A percentile compares a stretch with the other conserved stretches of the same genome.
These are phyloP conservation scores for Adineta ricciae DNA, from an alignment of 2,888 invertebrate species.

Conservation along the genomic window DNA sequence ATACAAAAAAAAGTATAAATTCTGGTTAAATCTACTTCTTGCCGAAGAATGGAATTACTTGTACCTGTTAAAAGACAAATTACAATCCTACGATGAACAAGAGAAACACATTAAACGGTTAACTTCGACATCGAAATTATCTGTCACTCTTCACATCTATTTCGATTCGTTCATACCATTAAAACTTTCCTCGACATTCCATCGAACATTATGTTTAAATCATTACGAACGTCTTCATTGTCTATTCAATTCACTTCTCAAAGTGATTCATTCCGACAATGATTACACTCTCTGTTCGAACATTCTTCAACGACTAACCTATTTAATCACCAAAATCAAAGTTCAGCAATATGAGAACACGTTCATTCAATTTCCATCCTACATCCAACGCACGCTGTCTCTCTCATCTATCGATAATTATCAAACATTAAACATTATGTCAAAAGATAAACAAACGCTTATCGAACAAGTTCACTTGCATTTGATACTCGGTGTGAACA, in stretches of 20 bases:
- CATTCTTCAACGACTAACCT: neutral
- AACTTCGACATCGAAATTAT: neutral
- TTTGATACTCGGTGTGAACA: neutral
- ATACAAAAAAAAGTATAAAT: slow-evolving; percentile 7
- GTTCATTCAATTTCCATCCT: neutral
- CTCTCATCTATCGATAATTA: neutral
- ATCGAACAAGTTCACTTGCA: neutral
- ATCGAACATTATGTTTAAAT: neutral
- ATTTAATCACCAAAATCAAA: neutral
- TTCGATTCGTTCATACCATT: neutral
- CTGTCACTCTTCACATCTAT: neutral
- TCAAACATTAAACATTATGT: neutral
- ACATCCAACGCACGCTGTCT: neutral
- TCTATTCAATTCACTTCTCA: neutral
- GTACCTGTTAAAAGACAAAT: slow-evolving; percentile 10
- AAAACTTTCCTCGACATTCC: neutral
- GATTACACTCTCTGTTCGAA: neutral
- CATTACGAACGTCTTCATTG: slow-evolving; percentile 17
- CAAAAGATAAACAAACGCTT: neutral
- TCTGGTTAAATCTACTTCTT: neutral
- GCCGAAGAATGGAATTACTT: slow-evolving; percentile 20
- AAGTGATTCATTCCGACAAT: neutral
- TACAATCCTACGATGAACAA: neutral
- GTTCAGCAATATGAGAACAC: neutral
- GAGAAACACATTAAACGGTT: slow-evolving; percentile 17